Evolutionary conservation across 2,888 invertebrate species (phyloP), one percentile per base, ranked within the genome.

Genomic region (Stenichneumon culpator): DNA sequence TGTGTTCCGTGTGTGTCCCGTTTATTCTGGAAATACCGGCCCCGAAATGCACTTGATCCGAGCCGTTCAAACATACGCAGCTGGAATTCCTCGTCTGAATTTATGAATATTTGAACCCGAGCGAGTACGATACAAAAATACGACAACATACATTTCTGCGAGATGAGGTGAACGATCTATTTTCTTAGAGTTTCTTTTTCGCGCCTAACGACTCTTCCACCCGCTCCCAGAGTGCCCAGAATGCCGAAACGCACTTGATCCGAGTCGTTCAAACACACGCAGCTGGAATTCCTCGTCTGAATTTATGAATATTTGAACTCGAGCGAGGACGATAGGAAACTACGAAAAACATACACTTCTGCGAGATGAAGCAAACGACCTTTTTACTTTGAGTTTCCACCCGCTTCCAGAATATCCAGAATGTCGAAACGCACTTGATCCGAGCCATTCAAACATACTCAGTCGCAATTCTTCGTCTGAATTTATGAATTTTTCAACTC

Each of bases 191-290:
- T 19, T 57, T 22, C 9, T 54, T 54, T 52, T 52, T 54, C 52
- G 4, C 39, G 69, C 60, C 70, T 75, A 75, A 82, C 52, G 69
- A 70, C 60, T 52, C 63, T 81, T 57, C 22, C 22, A 54, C 54
- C 16, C 50, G 14, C n/a, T 44, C 25, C 32, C 39, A 54, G 5
- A 39, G 19, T 19, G 36, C 44, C 52, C 65, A 39, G 36, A 39
- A 39, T 39, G 9, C 9, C 36, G 36, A 39, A 39, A 39, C 9
- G 36, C 36, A 9, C 9, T 39, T 39, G 36, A 39, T 39, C 36
- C 36, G 9, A 39, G 36, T 1, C 36, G 9, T 9, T 39, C 36
- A 39, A 39, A 9, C 9, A 9, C 9, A 39, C 2, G 36, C 9
- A 9, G 9, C 9, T 7, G 36, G 36, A 39, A 39, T 39, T 39